Evolutionary conservation across 2,888 invertebrate species (phyloP), one percentile per base, ranked within the genome.

Genomic region (Lasioglossum lativentre): DNA sequence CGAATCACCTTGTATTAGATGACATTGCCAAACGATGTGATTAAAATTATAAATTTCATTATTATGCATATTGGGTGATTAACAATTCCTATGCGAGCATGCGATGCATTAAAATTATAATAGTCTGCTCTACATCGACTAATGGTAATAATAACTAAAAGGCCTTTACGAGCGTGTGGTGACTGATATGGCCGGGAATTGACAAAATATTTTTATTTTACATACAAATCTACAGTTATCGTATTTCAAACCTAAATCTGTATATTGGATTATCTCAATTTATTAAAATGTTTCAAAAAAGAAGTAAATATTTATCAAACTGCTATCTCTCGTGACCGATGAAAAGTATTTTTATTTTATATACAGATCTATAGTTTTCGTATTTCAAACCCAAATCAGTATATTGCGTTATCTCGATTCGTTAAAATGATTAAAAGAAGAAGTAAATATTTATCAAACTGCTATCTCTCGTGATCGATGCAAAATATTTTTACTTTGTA

Each of bases 11-110:
- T 52, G 23, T 8, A 10, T 52, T 23, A 63, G 27, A 30, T 6
- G 27, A 30, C 5, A 30, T 27, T 30, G 30, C 27, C 27, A 27
- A 63, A 63, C 59, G 59, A 27, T 27, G 27, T 27, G 27, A 63
- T 63, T 27, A 16, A 63, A n/a, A 30, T 63, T 16, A 63, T n/a
- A 63, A 63, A 63, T 63, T 30, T 1, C 59, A 63, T 63, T 63
- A 63, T 63, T 63, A 63, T 63, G 59, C 27, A 63, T 63, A 63
- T 63, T 30, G 59, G 59, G 16, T 63, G 59, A 63, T 63, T 14
- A 63, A 30, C 59, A 30, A 63, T 30, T 27, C 59, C 27, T 59
- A 3, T 23, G 75, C 10, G 27, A 63, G 42, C 30, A 75, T 59
- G 38, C 1, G 23, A 75, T 3, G 59, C 59, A 27, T n/a, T 63